Percentiles rank a stretch among this genome's conserved stretches.
phyloP scores from a whole-genome alignment of 1,140 invertebrate genomes.

The Bradysia coprophila region DNA sequence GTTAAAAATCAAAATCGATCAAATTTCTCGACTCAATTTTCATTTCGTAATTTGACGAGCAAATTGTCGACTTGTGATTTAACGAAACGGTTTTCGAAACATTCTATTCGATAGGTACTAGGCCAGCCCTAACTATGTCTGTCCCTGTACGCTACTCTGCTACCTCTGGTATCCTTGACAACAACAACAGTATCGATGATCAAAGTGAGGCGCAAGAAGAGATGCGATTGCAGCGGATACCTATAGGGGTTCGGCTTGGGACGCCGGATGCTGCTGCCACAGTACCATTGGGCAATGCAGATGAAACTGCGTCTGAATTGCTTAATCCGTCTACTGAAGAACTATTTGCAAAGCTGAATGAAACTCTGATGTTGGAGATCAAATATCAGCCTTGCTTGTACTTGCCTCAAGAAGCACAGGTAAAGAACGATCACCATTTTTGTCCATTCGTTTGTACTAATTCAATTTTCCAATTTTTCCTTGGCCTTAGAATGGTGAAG shows the following conservation, averaged over 20 bases:
- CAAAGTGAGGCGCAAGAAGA: constrained; percentile 9
- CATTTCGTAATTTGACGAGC: too few species aligned
- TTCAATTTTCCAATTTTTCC: too few species aligned
- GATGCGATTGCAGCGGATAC: constrained; percentile 24
- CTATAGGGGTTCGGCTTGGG: constrained; percentile 24
- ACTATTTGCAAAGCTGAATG: constrained; percentile 39
- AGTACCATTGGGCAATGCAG: constrained; percentile 4
- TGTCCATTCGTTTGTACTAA: too few species aligned
- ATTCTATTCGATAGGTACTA: constrained; percentile 25
- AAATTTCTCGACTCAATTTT: too few species aligned
- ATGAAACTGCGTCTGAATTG: constrained; percentile 4
- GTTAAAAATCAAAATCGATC: too few species aligned
- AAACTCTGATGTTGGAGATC: constrained; percentile 41
- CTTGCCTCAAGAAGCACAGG: constrained; percentile 33
- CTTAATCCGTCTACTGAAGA: constrained; percentile 17
- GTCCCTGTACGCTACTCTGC: constrained; percentile 26
- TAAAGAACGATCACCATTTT: too few species aligned
- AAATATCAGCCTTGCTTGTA: constrained; percentile 49
- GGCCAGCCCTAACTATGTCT: constrained; percentile 26
- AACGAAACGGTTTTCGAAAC: too few species aligned
- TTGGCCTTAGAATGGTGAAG: constrained; percentile 33
- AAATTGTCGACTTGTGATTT: too few species aligned
- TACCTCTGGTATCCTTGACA: constrained; percentile 7
- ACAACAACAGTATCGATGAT: not conserved
- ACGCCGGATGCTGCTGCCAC: constrained; percentile 24